Base-by-base conservation (phyloP, 2,113 vertebrate genomes). In the Platysteira castanea region DNA sequence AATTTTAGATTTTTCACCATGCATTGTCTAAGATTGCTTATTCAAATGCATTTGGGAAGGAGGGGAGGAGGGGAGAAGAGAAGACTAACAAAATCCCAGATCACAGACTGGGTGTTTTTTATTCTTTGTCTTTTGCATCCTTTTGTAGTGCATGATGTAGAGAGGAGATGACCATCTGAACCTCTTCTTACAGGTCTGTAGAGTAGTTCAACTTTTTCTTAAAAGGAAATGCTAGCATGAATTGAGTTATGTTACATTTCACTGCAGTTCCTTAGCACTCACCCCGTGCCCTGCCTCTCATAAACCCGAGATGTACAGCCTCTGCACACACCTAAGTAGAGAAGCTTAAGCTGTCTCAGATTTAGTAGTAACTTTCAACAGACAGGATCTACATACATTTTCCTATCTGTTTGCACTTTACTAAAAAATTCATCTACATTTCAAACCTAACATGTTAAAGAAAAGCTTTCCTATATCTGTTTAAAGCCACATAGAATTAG, bases 31-130 rank as follows among this genome's bases (percentile, higher is more conserved):
- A 28, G 6, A 56, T 6, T 80, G 15, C 1, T 73, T 82, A 39
- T 86, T 59, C 33, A 67, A 37, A 9, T 52, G 9, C 4, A n/a
- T 52, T 78, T 42, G 4, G 6, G 7, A 7, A 26, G 7, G 13
- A 6, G 3, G 4, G 18, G 6, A 28, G 23, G 22, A 41, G 6
- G 5, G 4, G 3, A 18, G 4, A 26, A 26, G 16, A 30, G 31
- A 42, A 59, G 7, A 30, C 19, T 42, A 30, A 50, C 3, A 52
- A 22, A 61, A n/a, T 15, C 3, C 8, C 30, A 61, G 16, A 49
- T 24, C 21, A 71, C 41, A 63, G 24, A 49, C 8, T 13, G 11
- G 1, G 3, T 11, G 5, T 1, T 2, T 35, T 57, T 79, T 47
- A 15, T 59, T 42, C 8, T 49, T 73, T 64, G 22, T 52, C 11